Percentiles rank a stretch among this genome's conserved stretches.
Conservation (phyloP, 2,113 vertebrate species). For the Pavo muticus region DNA sequence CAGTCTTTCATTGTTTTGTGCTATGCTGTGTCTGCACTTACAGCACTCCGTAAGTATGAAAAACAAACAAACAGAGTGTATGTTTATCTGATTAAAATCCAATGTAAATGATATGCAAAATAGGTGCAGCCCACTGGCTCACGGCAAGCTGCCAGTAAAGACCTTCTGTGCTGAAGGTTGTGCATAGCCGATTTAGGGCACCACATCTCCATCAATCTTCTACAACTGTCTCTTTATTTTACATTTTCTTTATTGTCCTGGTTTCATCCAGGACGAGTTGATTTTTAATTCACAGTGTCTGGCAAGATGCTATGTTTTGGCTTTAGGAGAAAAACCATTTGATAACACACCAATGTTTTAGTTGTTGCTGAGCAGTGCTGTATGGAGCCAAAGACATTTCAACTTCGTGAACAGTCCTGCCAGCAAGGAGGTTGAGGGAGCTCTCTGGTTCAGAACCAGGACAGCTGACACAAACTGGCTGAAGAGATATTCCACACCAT, state of each 20-base stretch:
- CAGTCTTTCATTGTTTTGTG: neutral
- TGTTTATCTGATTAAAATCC: slow-evolving; percentile 23
- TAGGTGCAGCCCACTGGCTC: neutral
- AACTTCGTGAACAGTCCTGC: neutral
- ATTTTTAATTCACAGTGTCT: neutral
- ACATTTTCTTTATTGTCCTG: neutral
- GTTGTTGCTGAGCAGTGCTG: neutral
- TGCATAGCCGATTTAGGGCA: neutral
- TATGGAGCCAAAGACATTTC: neutral
- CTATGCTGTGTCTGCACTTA: neutral
- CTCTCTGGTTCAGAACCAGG: too few species aligned
- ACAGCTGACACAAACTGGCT: neutral
- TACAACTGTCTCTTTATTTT: neutral
- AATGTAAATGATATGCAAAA: slow-evolving; percentile 18
- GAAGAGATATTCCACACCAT: neutral
- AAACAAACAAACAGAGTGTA: neutral
- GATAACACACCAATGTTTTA: neutral
- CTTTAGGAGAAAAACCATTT: neutral
- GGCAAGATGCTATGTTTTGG: neutral
- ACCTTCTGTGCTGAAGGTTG: neutral
- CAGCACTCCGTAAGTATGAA: neutral
- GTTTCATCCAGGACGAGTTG: neutral
- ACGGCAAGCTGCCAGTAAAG: neutral
- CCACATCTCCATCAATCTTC: neutral
- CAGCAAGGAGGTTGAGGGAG: neutral